These are phyloP conservation scores for Microcebus lehilahytsara DNA, from an alignment of 2,113 vertebrate genomes.

Conservation along the genomic window DNA sequence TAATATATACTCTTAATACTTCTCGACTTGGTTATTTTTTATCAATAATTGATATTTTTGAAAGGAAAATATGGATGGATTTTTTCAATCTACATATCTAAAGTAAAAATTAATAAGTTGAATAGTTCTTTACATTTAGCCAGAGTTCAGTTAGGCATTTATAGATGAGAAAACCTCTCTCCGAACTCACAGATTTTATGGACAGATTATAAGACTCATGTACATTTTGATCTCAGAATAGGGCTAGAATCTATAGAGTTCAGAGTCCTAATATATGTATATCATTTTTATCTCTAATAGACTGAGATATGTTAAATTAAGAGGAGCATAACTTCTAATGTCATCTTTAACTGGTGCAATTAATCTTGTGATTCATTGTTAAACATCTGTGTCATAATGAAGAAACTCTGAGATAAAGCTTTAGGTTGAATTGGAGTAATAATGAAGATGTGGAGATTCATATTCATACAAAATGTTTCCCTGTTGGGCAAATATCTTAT, in stretches of 20 bases:
- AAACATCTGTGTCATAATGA: not conserved
- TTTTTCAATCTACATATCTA: not conserved
- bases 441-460: not conserved
- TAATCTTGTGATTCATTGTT: conserved; percentile 43
- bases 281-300: not conserved
- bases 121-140: not conserved
- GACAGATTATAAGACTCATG: not conserved
- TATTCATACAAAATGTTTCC: not conserved
- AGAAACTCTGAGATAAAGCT: conserved; percentile 9
- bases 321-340: not conserved
- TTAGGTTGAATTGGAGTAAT: not conserved
- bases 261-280: not conserved
- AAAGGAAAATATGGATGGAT: not conserved
- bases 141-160: not conserved
- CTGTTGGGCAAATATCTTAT: not conserved
- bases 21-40: not conserved
- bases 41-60: not conserved
- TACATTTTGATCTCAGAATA: not conserved
- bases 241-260: not conserved
- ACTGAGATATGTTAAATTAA: conserved; percentile 23
- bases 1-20: not conserved
- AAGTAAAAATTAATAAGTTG: not conserved
- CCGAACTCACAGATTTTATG: not conserved
- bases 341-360: not conserved
- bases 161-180: not conserved